phyloP scores from a whole-genome alignment of 2,797 vertebrate species.

The Labeo calbasu region DNA sequence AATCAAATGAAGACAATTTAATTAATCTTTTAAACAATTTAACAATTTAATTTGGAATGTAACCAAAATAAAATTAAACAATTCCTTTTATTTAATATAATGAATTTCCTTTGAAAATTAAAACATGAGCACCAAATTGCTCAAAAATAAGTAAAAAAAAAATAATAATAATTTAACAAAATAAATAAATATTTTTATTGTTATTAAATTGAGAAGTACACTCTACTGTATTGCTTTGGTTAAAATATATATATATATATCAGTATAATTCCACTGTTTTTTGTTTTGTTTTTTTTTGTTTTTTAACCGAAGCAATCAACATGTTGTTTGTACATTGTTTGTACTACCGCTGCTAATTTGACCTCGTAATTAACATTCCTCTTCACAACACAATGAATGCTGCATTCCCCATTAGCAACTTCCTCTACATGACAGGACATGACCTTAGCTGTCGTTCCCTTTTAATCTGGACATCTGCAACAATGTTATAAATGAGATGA shows the following conservation, averaged over 20 bases:
- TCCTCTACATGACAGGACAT: constrained; percentile 20
- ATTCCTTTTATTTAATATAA: not conserved
- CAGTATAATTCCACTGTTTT: not conserved
- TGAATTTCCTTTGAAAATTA: no score
- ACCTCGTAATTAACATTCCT: constrained; percentile 35
- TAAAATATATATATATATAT: no score
- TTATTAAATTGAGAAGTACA: no score
- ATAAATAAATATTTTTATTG: no score
- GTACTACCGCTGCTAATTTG: not conserved
- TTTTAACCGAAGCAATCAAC: not conserved
- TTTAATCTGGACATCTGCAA: not conserved
- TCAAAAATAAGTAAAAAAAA: no score
- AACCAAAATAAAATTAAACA: not conserved
- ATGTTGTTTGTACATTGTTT: constrained; percentile 8
- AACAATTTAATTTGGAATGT: not conserved
- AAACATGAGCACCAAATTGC: no score
- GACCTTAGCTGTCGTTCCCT: constrained; percentile 9
- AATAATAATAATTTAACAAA: no score
- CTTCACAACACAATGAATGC: constrained; percentile 17
- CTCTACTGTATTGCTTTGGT: no score
- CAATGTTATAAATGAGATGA: not conserved
- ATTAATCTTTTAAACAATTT: not conserved
- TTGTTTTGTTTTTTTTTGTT: not conserved
- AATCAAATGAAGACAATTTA: not conserved
- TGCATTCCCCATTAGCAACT: constrained; percentile 24